These are phyloP conservation scores for Pelagia noctiluca DNA, from an alignment of 30 jellyfish, hydroid and myxozoan species.

Conservation along the genomic window DNA sequence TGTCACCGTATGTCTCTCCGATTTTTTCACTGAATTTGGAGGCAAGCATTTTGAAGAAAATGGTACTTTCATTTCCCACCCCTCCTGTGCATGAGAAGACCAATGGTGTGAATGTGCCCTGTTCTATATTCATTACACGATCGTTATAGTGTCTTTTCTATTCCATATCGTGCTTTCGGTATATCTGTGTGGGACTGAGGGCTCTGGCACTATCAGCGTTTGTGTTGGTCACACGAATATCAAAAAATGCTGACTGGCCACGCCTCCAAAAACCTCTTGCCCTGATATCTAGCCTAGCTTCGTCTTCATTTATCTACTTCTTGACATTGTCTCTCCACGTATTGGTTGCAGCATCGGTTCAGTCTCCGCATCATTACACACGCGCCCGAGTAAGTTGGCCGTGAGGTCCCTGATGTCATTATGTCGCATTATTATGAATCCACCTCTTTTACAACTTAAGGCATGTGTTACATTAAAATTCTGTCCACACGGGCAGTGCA, in stretches of 20 bases:
- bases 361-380: constrained; percentile 27
- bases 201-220: constrained; percentile 20
- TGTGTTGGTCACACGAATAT: constrained; percentile 36
- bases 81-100: constrained; percentile 27
- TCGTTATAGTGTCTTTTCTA: constrained; percentile 27
- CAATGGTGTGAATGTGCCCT: constrained; percentile 37
- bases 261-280: constrained; percentile 48
- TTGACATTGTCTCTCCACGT: background rate
- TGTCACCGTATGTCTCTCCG: constrained; percentile 28
- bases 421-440: constrained; percentile 38
- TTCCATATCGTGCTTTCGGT: constrained; percentile 4
- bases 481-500: constrained; percentile 41
- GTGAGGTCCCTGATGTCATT: constrained; percentile 17
- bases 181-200: constrained; percentile 8
- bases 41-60: constrained; percentile 9
- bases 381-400: constrained; percentile 17
- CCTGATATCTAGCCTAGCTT: constrained; percentile 37
- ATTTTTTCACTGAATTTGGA: constrained; percentile 3
- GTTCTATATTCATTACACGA: constrained; percentile 36
- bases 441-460: constrained; percentile 33
- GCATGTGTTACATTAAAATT: constrained; percentile 18
- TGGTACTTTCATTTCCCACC: constrained; percentile 8
- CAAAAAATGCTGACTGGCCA: constrained; percentile 25
- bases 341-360: constrained; percentile 29
- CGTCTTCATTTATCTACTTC: constrained; percentile 23